These are phyloP conservation scores for Cyprinella venusta DNA, from an alignment of 2,797 vertebrate genomes.

Conservation along the genomic window DNA sequence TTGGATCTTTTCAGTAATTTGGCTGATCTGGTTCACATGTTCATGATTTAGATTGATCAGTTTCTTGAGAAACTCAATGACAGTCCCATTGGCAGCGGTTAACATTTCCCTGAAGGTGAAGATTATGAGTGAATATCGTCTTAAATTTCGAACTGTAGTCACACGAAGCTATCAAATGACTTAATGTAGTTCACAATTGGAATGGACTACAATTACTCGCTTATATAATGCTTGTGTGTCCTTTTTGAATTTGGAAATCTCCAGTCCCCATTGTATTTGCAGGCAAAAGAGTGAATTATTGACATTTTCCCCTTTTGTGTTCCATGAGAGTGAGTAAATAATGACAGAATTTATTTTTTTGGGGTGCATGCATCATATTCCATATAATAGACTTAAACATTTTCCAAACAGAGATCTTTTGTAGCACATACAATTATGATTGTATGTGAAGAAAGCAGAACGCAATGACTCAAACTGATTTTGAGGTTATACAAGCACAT, in stretches of 20 bases:
- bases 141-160: not conserved
- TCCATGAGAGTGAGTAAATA: not conserved
- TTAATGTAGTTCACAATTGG: constrained; percentile 2
- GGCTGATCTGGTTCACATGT: not conserved
- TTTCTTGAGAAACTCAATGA: not conserved
- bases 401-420: constrained; percentile 2
- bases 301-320: not conserved
- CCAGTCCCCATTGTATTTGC: not conserved
- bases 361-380: not conserved
- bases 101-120: not conserved
- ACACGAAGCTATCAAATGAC: not conserved
- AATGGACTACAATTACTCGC: not conserved
- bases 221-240: not conserved
- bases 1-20: not conserved
- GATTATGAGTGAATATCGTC: not conserved
- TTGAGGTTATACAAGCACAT: constrained; percentile 11
- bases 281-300: not conserved
- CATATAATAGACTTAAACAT: not conserved
- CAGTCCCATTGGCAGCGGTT: not conserved
- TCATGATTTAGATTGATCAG: not conserved
- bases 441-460: not conserved
- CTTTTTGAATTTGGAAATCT: not conserved
- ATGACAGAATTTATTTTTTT: not conserved
- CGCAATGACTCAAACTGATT: constrained; percentile 1
- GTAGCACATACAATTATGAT: not conserved